Evolutionary conservation across 1,140 invertebrate species (phyloP).

Genomic region (Dryas iulia): DNA sequence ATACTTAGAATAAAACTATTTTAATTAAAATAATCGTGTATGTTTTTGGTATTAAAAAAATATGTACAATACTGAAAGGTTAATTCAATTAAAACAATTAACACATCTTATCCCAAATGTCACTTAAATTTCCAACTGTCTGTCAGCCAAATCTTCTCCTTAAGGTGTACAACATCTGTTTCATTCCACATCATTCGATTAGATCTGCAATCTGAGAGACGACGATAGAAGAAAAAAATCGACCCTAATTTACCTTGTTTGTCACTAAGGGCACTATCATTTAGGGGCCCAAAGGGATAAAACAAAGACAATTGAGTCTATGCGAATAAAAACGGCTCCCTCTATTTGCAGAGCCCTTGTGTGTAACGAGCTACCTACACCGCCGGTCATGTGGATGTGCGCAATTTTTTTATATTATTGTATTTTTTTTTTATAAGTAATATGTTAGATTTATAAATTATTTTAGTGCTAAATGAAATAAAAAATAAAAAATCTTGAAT

Average conservation of each 20-base stretch:
- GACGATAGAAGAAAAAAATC: slow-evolving; percentile 10
- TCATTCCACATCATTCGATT: not conserved
- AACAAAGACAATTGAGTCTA: slow-evolving; percentile 54
- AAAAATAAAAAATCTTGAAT: no score
- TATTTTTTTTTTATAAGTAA: not conserved
- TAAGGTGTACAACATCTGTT: not conserved
- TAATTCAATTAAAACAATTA: no score
- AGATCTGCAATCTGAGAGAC: not conserved
- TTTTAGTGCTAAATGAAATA: no score
- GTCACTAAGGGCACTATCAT: slow-evolving; percentile 39
- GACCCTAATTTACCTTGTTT: slow-evolving; percentile 32
- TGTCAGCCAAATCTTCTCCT: not conserved
- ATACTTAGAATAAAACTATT: no score
- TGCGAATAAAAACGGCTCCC: slow-evolving; percentile 42
- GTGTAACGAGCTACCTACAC: slow-evolving; percentile 42
- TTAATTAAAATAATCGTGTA: no score
- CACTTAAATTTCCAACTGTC: not conserved
- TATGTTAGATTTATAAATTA: no score
- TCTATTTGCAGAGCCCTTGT: slow-evolving; percentile 47
- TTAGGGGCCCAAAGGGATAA: slow-evolving; percentile 41
- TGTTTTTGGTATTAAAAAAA: no score
- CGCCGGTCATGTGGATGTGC: not conserved
- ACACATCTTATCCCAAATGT: no score
- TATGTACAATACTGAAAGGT: no score
- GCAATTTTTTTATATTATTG: not conserved